Evolutionary conservation across 1,140 invertebrate genomes (phyloP).

Genomic region (Diabrotica undecimpunctata): DNA sequence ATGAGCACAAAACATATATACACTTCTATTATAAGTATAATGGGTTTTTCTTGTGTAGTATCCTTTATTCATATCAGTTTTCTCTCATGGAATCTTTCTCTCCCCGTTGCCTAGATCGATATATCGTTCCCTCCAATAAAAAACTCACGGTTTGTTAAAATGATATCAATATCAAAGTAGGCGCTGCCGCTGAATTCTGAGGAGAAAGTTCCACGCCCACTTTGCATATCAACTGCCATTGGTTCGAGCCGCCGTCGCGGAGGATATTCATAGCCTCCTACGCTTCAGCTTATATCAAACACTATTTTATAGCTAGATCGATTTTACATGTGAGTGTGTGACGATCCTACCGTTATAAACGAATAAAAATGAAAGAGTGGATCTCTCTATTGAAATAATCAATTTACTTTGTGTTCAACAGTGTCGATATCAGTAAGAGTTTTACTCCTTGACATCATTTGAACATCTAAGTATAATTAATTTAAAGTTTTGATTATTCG

Average conservation of each 20-base stretch:
- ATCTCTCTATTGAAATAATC: no score
- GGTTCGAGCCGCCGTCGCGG: slow-evolving; percentile 23
- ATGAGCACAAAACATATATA: no score
- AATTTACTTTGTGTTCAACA: no score
- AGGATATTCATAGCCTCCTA: slow-evolving; percentile 26
- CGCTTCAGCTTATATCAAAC: slow-evolving; percentile 15
- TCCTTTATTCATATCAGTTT: no score
- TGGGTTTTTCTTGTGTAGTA: no score
- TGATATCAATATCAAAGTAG: slow-evolving; percentile 30
- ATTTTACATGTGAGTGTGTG: slow-evolving; percentile 9
- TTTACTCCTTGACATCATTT: no score
- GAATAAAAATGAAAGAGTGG: no score
- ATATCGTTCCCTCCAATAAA: slow-evolving; percentile 27
- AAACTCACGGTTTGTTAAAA: slow-evolving; percentile 25
- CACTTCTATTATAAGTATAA: no score
- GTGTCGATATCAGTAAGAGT: no score
- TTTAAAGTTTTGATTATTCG: no score
- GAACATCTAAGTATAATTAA: no score
- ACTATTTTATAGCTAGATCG: slow-evolving; percentile 13
- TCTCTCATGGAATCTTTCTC: neutral
- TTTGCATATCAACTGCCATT: slow-evolving; percentile 38
- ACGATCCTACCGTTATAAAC: no score
- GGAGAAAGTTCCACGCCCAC: slow-evolving; percentile 37
- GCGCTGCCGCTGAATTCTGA: slow-evolving; percentile 18
- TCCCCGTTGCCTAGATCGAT: neutral